Conservation (phyloP, 2,797 vertebrate species). For the Mormyrus hasselquistii region DNA sequence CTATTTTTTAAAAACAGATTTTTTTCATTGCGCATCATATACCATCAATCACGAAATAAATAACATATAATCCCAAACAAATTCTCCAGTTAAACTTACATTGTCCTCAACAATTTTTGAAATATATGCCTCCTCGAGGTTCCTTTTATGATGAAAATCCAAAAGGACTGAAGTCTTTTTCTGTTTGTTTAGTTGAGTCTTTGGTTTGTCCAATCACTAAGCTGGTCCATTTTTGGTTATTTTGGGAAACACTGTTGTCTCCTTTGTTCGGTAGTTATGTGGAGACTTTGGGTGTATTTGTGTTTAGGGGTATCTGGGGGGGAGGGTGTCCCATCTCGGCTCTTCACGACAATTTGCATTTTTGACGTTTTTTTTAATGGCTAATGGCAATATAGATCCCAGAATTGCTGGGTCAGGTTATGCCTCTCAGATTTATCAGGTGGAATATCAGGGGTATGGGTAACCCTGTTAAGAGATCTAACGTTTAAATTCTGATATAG, state of each 20-base stretch:
- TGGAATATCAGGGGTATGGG: slow-evolving; percentile 28
- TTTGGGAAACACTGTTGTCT: background rate
- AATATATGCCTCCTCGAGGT: too few species aligned
- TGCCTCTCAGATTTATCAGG: slow-evolving; percentile 16
- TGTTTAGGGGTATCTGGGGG: background rate
- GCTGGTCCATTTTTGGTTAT: background rate
- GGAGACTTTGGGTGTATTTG: background rate
- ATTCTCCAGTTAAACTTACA: too few species aligned
- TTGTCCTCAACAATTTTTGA: too few species aligned
- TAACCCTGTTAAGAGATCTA: slow-evolving; percentile 25
- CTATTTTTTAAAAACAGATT: too few species aligned
- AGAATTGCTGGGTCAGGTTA: background rate
- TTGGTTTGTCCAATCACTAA: background rate
- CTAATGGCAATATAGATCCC: background rate
- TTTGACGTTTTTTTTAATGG: background rate
- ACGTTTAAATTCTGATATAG: slow-evolving; percentile 8
- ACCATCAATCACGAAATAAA: too few species aligned
- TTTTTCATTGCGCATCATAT: too few species aligned
- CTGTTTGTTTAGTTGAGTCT: background rate
- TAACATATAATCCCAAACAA: too few species aligned
- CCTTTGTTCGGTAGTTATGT: background rate
- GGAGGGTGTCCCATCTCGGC: background rate
- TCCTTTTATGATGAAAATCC: too few species aligned
- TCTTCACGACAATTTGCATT: background rate
- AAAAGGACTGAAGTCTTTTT: background rate